Conservation (phyloP, 64 coral and sea anemone species). For the Platygyra sinensis region DNA sequence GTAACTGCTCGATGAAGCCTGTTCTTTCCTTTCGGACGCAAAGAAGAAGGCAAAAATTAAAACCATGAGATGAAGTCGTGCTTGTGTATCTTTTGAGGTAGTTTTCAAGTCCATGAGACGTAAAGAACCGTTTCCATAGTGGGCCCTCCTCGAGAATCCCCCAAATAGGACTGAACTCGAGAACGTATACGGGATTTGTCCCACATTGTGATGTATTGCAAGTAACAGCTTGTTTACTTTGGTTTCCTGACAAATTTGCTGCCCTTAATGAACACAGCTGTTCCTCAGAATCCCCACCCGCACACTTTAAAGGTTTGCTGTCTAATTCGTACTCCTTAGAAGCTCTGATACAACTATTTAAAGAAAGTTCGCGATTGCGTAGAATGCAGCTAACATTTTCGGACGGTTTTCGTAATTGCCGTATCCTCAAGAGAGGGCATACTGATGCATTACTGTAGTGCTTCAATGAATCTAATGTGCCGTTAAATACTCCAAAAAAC, state of each 20-base stretch:
- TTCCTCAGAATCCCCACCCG: background rate
- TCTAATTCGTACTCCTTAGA: constrained; percentile 39
- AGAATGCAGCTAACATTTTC: constrained; percentile 12
- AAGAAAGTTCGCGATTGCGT: background rate
- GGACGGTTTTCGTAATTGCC: background rate
- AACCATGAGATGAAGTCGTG: background rate
- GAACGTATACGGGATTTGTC: constrained; percentile 49
- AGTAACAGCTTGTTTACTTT: background rate
- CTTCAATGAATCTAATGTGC: background rate
- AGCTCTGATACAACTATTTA: constrained; percentile 30
- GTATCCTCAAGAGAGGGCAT: background rate
- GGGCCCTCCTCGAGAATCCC: constrained; percentile 30
- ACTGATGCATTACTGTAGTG: background rate
- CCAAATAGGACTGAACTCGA: constrained; percentile 20
- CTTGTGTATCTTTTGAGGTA: constrained; percentile 28
- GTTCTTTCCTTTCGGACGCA: constrained; percentile 4
- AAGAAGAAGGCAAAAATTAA: constrained; percentile 57
- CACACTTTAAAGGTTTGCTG: constrained; percentile 35
- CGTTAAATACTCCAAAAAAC: background rate
- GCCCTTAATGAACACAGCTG: constrained; percentile 31
- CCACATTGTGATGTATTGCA: constrained; percentile 51
- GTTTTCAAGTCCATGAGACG: constrained; percentile 13
- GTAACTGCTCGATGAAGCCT: constrained; percentile 43
- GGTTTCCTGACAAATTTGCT: background rate
- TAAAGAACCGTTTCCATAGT: constrained; percentile 40